Percentiles rank a stretch among this genome's conserved stretches.
These are phyloP conservation scores for Thereva nobilitata DNA, from an alignment of 2,888 invertebrate genomes.

Conservation along the genomic window DNA sequence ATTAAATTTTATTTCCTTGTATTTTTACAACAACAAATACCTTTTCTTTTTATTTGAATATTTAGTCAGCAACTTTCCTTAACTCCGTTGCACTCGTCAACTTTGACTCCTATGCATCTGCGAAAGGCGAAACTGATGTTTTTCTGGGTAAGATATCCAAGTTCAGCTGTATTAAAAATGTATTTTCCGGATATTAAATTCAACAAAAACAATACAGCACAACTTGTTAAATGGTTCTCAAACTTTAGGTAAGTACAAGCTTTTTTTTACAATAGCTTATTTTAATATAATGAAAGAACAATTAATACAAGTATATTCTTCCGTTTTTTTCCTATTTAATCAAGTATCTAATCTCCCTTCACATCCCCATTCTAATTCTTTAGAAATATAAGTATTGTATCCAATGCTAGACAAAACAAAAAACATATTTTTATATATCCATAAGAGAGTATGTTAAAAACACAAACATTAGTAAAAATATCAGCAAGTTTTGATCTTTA, in stretches of 20 bases:
- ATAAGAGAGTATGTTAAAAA: no score
- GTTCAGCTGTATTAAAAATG: slow-evolving; percentile 98
- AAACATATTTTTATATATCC: no score
- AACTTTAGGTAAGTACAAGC: slow-evolving; percentile 90
- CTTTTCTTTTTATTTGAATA: neutral
- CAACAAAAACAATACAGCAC: slow-evolving; percentile 99
- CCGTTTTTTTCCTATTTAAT: no score
- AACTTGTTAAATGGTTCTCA: slow-evolving; percentile 99
- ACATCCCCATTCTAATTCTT: no score
- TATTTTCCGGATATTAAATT: slow-evolving; percentile 99
- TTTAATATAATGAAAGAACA: neutral
- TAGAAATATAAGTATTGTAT: no score
- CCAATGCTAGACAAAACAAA: no score
- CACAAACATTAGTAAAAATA: neutral
- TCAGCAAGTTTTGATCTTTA: slow-evolving; percentile 40
- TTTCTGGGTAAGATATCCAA: slow-evolving; percentile 99
- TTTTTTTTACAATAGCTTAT: neutral
- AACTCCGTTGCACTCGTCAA: slow-evolving; percentile 90
- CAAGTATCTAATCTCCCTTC: no score
- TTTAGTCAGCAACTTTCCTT: slow-evolving; percentile 63
- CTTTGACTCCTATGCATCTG: slow-evolving; percentile 98
- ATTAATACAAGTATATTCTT: no score
- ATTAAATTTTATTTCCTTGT: slow-evolving; percentile 1
- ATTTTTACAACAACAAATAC: neutral
- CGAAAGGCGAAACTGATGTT: slow-evolving; percentile 99